A percentile compares a stretch with the other conserved stretches of the same genome.
Conservation (phyloP, 2,888 invertebrate genomes). For the Agrotis segetum region DNA sequence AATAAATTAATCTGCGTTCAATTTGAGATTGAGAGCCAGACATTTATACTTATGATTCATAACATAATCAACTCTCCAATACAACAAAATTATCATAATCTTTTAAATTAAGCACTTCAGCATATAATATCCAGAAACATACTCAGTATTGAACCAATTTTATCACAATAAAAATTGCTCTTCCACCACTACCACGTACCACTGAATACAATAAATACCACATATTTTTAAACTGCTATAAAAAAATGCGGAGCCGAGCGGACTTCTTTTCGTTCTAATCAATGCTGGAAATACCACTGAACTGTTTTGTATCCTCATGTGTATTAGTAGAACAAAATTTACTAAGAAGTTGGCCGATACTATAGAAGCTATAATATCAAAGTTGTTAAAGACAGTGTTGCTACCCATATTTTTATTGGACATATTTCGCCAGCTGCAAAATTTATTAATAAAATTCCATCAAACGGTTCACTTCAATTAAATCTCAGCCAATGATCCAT, state of each 20-base stretch:
- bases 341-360: no score
- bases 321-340: no score
- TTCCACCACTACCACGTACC: not conserved
- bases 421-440: no score
- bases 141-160: slow-evolving; percentile 49
- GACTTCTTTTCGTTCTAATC: slow-evolving; percentile 17
- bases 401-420: no score
- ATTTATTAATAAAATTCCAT: no score
- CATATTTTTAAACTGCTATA: not conserved
- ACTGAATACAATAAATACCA: slow-evolving; percentile 6
- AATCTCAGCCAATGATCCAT: no score
- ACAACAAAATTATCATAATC: slow-evolving; percentile 53
- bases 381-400: no score
- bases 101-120: slow-evolving; percentile 63
- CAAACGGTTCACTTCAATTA: no score
- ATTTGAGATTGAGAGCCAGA: slow-evolving; percentile 76
- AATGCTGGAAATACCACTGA: slow-evolving; percentile 62
- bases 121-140: slow-evolving; percentile 56
- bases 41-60: slow-evolving; percentile 74
- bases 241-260: not conserved
- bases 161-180: slow-evolving; percentile 13
- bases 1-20: slow-evolving; percentile 66
- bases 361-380: no score
- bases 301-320: slow-evolving; percentile 44
- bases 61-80: slow-evolving; percentile 63